These are phyloP conservation scores for Grallaria varia DNA, from an alignment of 2,113 vertebrate genomes.

Conservation along the genomic window DNA sequence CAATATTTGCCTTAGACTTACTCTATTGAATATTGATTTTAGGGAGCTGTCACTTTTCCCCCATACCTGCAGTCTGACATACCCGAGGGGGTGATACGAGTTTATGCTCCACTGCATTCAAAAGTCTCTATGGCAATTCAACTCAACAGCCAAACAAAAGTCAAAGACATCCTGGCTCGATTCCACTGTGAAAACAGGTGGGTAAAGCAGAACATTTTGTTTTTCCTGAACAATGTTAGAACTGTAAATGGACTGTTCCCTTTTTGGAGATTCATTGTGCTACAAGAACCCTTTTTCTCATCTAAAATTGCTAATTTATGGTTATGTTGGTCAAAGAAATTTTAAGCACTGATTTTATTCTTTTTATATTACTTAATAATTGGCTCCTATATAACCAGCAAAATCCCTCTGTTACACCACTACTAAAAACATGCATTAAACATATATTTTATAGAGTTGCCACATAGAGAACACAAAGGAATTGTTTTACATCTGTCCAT, in stretches of 20 bases:
- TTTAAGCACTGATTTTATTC: background rate
- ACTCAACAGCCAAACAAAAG: slow-evolving; percentile 85
- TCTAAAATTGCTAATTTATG: background rate
- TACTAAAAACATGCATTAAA: background rate
- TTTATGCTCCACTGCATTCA: slow-evolving; percentile 90
- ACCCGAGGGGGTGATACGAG: slow-evolving; percentile 89
- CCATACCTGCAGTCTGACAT: slow-evolving; percentile 81
- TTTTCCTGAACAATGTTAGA: background rate
- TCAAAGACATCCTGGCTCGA: slow-evolving; percentile 86
- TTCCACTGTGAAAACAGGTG: slow-evolving; percentile 89
- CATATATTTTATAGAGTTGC: background rate
- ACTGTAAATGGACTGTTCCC: background rate
- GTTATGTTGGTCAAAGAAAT: background rate
- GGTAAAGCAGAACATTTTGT: slow-evolving; percentile 41
- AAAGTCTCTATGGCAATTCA: slow-evolving; percentile 98
- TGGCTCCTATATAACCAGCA: background rate
- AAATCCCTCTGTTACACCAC: background rate
- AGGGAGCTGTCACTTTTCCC: slow-evolving; percentile 41
- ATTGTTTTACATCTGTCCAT: background rate
- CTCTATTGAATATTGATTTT: slow-evolving; percentile 4
- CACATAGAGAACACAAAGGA: background rate
- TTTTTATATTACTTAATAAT: background rate
- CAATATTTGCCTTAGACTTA: background rate
- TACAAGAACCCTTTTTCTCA: background rate
- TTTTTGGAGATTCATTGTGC: background rate